Base-by-base conservation (phyloP, 2,797 vertebrate species). In the Sebastes diaconus region DNA sequence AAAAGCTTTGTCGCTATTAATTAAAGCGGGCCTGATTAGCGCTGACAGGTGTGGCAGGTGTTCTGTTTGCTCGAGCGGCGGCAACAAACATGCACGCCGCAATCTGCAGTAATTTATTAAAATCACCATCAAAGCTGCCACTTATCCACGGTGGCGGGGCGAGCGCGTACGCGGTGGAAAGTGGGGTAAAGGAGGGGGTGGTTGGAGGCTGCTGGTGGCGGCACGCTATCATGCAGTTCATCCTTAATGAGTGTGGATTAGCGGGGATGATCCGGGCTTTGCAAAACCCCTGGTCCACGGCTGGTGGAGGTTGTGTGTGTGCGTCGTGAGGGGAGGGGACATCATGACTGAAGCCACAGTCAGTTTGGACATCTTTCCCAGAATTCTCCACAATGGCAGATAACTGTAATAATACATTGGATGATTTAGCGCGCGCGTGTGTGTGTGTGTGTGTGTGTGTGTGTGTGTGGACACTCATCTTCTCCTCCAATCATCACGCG, bases 201-300 rank as follows among this genome's bases (percentile, higher is more conserved):
- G 13, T 18, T 46, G 77, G 78, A 72, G 81, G 84, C 72, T 77
- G 86, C 29, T 87, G 82, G 61, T 69, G 88, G 91, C 87, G 93
- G 93, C 88, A 88, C 69, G 88, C 95, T 97, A 96, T 96, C 96
- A 95, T 95, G 91, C 90, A 95, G 96, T 95, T 96, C 86, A 92
- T 95, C 95, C 95, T 95, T 97, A 96, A 93, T 96, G 95, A 96
- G 96, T 92, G 84, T 93, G 95, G 97, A 97, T 97, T 97, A 97
- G 92, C 72, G 83, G 75, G 96, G 97, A 97, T 97, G 96, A 97
- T 97, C 97, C 91, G n/a, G 54, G 96, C 95, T 97, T 97, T 97
- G 91, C 91, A 67, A 92, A 94, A 92, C 89, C 93, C 88, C 89
- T 84, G 88, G 92, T 94, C 91, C 89, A 84, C 77, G 67, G 81